Conservation (phyloP, 2,888 invertebrate species). For the Drosophila subquinaria region DNA sequence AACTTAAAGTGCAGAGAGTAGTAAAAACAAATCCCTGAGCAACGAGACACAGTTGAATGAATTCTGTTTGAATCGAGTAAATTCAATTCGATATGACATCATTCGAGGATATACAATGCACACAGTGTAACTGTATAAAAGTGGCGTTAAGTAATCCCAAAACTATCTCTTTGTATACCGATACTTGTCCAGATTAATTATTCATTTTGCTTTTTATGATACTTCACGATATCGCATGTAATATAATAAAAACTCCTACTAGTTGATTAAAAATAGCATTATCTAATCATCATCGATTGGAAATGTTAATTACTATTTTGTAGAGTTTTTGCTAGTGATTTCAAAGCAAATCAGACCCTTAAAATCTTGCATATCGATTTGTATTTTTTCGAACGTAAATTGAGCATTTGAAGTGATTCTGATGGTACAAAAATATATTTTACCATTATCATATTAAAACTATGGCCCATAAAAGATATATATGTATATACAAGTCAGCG, state of each 20-base stretch:
- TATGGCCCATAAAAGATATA: constrained; percentile 23
- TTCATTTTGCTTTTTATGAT: background rate
- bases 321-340: too few relatives aligned
- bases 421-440: background rate
- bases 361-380: too few relatives aligned
- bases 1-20: constrained; percentile 65
- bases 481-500: constrained; percentile 27
- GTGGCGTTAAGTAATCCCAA: constrained; percentile 6
- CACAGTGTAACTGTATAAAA: constrained; percentile 13
- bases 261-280: too few relatives aligned
- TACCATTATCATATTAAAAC: constrained; percentile 5
- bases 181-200: constrained; percentile 50
- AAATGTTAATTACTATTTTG: too few relatives aligned
- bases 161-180: background rate
- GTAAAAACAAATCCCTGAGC: constrained; percentile 28
- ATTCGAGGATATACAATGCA: constrained; percentile 37
- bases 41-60: constrained; percentile 49
- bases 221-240: background rate
- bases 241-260: background rate
- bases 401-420: background rate
- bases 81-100: constrained; percentile 74
- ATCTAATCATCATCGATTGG: too few relatives aligned
- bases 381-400: too few relatives aligned
- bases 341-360: too few relatives aligned
- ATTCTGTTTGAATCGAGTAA: constrained; percentile 69